Conservation (phyloP, 2,797 vertebrate species). For the Mormyrops boulengeri region DNA sequence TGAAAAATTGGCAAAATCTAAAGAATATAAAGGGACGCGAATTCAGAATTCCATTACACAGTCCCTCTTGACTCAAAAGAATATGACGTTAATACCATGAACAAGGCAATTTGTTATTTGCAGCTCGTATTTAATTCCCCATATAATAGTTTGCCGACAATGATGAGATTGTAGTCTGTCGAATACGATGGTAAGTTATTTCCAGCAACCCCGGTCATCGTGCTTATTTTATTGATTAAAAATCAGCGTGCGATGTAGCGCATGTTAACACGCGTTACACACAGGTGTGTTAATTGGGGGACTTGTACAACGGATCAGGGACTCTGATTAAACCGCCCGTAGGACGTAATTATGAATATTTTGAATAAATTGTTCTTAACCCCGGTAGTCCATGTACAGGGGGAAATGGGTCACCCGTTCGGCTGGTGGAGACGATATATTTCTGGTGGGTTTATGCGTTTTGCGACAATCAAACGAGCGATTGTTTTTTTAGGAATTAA, state of each 20-base stretch:
- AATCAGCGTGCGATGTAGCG: background rate
- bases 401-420: background rate
- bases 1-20: background rate
- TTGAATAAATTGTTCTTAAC: background rate
- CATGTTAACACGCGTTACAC: background rate
- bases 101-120: background rate
- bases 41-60: background rate
- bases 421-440: background rate
- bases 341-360: background rate
- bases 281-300: background rate
- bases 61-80: background rate
- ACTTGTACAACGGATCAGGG: background rate
- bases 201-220: background rate
- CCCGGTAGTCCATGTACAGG: background rate
- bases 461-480: background rate
- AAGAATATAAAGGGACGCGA: background rate
- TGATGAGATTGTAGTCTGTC: background rate
- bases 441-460: background rate
- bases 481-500: background rate
- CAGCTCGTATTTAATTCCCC: background rate
- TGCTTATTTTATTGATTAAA: background rate
- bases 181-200: background rate
- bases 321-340: background rate
- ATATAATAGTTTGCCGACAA: background rate
- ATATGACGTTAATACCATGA: background rate